These are phyloP conservation scores for Parascotia fuliginaria DNA, from an alignment of 2,888 invertebrate genomes.

Conservation along the genomic window DNA sequence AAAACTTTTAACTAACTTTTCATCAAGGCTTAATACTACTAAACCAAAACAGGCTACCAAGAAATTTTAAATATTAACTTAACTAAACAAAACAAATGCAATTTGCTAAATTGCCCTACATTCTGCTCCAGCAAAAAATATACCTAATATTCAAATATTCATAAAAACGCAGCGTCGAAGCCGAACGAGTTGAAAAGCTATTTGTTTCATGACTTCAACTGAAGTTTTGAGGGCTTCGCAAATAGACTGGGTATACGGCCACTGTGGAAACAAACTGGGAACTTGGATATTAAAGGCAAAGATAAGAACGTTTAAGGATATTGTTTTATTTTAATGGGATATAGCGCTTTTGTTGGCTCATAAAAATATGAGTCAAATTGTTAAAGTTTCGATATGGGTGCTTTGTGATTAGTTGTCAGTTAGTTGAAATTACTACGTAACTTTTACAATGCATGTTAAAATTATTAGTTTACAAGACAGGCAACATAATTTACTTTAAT, in stretches of 20 bases:
- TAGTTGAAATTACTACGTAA: not conserved
- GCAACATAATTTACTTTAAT: too few species aligned
- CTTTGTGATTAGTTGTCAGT: constrained; percentile 1
- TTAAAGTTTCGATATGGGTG: constrained; percentile 1
- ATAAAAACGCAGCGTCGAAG: constrained; percentile 38
- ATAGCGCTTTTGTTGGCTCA: constrained; percentile 13
- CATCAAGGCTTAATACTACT: too few species aligned
- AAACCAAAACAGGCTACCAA: not conserved
- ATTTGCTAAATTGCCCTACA: constrained; percentile 14
- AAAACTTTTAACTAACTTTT: too few species aligned
- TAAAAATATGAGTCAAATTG: constrained; percentile 19
- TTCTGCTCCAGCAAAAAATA: constrained; percentile 8
- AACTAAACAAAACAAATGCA: constrained; percentile 17
- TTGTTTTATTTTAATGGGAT: constrained; percentile 36
- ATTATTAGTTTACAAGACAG: too few species aligned
- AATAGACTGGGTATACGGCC: constrained; percentile 53
- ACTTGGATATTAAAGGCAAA: constrained; percentile 37
- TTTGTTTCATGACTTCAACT: constrained; percentile 48
- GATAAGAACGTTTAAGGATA: constrained; percentile 34
- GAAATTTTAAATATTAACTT: not conserved
- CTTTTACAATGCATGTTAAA: too few species aligned
- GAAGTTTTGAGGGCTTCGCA: constrained; percentile 59
- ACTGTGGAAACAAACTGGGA: constrained; percentile 46
- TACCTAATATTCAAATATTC: constrained; percentile 38
- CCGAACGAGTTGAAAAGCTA: constrained; percentile 48